These are phyloP conservation scores for Metopia argyrocephala DNA, from an alignment of 2,888 invertebrate genomes.

Conservation along the genomic window DNA sequence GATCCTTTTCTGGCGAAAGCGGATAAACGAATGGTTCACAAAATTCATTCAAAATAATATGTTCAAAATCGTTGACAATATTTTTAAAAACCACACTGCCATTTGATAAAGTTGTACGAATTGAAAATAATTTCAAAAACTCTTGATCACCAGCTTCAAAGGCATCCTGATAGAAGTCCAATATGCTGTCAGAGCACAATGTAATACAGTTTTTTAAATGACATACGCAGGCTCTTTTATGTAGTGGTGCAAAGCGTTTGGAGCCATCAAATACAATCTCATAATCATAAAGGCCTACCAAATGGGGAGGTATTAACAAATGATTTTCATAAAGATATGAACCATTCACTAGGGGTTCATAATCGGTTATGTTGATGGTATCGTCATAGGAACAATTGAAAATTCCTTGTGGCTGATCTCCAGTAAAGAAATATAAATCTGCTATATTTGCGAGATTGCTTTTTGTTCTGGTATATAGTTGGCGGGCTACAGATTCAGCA, in stretches of 20 bases:
- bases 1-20: constrained; percentile 10
- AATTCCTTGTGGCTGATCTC: no score
- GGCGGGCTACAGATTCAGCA: no score
- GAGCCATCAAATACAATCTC: constrained; percentile 17
- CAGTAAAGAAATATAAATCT: constrained; percentile 1
- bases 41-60: constrained; percentile 24
- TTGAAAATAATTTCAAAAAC: background rate
- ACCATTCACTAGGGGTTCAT: background rate
- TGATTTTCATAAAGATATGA: constrained; percentile 17
- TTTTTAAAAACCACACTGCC: constrained; percentile 1
- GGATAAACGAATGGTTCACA: background rate
- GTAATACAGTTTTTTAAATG: constrained; percentile 5
- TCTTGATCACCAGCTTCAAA: background rate
- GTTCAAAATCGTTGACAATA: constrained; percentile 30
- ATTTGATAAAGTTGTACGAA: constrained; percentile 2
- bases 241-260: background rate
- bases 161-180: background rate
- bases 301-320: background rate
- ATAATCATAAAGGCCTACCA: constrained; percentile 29
- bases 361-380: constrained; percentile 16
- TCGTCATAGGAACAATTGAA: constrained; percentile 37
- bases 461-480: no score
- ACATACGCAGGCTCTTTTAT: constrained; percentile 34
- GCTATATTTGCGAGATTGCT: background rate
- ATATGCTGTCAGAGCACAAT: constrained; percentile 12